Evolutionary conservation across 2,888 invertebrate species (phyloP).

Genomic region (Metallyticus violacea): DNA sequence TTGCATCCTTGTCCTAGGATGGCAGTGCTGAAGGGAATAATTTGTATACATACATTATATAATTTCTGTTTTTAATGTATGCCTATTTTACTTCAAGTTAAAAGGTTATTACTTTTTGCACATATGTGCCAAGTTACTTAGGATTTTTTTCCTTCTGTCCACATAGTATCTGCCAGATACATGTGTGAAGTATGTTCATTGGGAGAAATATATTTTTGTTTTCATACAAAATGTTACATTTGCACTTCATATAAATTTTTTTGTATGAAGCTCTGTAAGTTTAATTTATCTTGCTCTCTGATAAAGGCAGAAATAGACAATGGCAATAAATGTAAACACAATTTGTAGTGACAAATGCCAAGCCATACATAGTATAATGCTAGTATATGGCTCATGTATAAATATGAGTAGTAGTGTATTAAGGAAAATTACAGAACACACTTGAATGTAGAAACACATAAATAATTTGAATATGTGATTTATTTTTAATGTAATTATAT

Average conservation of each 20-base stretch:
- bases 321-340: neutral
- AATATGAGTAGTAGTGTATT: neutral
- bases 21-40: neutral
- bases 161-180: neutral
- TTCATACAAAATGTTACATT: neutral
- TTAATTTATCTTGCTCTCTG: neutral
- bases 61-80: neutral
- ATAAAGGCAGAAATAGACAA: constrained; percentile 14
- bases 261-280: neutral
- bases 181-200: neutral
- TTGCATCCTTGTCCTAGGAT: neutral
- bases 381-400: neutral
- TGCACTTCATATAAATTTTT: neutral
- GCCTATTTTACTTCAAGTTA: neutral
- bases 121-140: neutral
- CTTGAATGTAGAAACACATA: neutral
- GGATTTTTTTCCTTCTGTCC: neutral
- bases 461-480: neutral
- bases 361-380: neutral
- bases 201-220: neutral
- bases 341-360: neutral
- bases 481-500: neutral
- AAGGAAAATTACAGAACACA: neutral
- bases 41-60: neutral
- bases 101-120: neutral